A percentile compares a stretch with the other conserved stretches of the same genome.
phyloP scores from a whole-genome alignment of 1,140 invertebrate species.

The Olivierus martensii region DNA sequence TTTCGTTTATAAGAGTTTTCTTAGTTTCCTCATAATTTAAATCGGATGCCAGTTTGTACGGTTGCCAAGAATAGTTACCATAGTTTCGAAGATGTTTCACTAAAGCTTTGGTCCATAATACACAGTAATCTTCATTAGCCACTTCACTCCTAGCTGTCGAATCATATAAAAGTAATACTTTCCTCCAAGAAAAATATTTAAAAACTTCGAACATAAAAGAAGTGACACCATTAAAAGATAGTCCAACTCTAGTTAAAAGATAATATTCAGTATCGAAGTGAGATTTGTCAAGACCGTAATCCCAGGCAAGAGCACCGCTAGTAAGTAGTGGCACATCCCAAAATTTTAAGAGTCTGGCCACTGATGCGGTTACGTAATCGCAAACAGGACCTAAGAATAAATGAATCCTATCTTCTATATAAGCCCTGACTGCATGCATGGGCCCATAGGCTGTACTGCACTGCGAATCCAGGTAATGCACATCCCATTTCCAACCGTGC shows the following conservation, averaged over 20 bases:
- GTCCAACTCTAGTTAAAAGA: conserved; percentile 53
- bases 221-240: conserved; percentile 50
- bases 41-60: neutral
- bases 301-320: conserved; percentile 57
- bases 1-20: neutral
- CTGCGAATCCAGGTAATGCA: conserved; percentile 23
- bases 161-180: neutral
- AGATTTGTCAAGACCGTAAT: conserved; percentile 54
- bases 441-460: conserved; percentile 29
- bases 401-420: conserved; percentile 21
- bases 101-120: neutral
- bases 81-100: neutral
- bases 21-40: neutral
- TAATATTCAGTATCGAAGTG: conserved; percentile 55
- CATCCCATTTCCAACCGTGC: neutral
- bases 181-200: neutral
- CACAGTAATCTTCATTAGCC: neutral
- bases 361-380: conserved; percentile 41
- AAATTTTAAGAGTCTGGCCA: conserved; percentile 58
- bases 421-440: conserved; percentile 26
- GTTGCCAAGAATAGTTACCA: neutral
- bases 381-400: conserved; percentile 25
- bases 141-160: neutral
- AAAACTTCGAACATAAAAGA: conserved; percentile 32
- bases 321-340: conserved; percentile 59